Evolutionary conservation across 1,140 invertebrate species (phyloP).

Genomic region (Heliconius congener): DNA sequence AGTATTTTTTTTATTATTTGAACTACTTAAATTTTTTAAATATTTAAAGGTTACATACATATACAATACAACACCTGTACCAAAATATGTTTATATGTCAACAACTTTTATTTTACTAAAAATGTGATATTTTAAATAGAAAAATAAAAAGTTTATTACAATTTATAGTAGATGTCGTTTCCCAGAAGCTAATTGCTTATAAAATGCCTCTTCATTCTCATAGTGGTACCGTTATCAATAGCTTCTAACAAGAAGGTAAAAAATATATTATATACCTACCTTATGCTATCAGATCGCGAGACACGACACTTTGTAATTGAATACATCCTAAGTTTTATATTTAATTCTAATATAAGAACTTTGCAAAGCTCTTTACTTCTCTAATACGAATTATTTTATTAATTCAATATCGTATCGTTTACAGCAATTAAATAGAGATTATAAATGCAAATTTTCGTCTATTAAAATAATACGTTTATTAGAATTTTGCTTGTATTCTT

Average conservation of each 20-base stretch:
- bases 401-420: background rate
- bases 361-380: background rate
- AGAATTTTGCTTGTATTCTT: background rate
- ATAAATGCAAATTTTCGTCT: background rate
- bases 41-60: too few species aligned
- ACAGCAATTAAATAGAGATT: background rate
- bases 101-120: background rate
- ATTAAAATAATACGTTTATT: background rate
- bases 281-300: background rate
- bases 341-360: background rate
- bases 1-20: too few species aligned
- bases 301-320: slow-evolving; percentile 14
- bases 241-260: slow-evolving; percentile 15
- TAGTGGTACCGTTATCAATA: slow-evolving; percentile 23
- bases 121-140: background rate
- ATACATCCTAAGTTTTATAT: slow-evolving; percentile 7
- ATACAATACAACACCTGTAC: too few species aligned
- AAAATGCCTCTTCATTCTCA: slow-evolving; percentile 24
- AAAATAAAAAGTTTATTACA: background rate
- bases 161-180: slow-evolving; percentile 11
- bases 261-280: slow-evolving; percentile 18
- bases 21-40: too few species aligned
- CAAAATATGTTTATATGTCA: background rate
- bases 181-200: slow-evolving; percentile 26
- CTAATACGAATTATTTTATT: background rate